Evolutionary conservation across 1,140 invertebrate species (phyloP).

Genomic region (Xylocopa sonorina): DNA sequence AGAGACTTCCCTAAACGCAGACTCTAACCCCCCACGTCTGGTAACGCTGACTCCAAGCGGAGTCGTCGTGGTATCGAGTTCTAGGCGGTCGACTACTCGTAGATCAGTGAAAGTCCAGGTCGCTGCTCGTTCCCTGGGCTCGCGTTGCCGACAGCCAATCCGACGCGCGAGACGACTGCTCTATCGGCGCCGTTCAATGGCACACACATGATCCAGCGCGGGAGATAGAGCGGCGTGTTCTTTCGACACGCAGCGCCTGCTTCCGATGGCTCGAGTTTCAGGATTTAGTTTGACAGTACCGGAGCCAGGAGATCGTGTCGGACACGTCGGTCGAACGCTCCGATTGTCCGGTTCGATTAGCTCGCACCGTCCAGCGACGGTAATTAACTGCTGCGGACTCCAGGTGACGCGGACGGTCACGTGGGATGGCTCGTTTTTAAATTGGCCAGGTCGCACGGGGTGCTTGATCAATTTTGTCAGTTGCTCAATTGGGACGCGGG

Average conservation of each 20-base stretch:
- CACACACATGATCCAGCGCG: neutral
- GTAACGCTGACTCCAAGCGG: neutral
- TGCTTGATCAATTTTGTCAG: too few species aligned
- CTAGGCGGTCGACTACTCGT: neutral
- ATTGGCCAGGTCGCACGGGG: too few species aligned
- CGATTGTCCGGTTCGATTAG: constrained; percentile 3
- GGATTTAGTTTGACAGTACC: constrained; percentile 11
- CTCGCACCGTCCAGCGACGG: neutral
- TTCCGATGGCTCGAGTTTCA: constrained; percentile 4
- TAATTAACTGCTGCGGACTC: neutral
- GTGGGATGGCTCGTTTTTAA: neutral
- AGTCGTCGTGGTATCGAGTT: neutral
- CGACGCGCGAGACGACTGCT: constrained; percentile 2
- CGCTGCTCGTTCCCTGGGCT: neutral
- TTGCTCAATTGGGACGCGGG: too few species aligned
- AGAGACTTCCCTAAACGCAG: too few species aligned
- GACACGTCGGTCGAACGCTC: neutral
- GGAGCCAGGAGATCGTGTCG: neutral
- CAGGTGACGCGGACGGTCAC: too few species aligned
- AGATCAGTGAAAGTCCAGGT: constrained; percentile 26
- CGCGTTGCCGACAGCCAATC: neutral
- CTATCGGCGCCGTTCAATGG: neutral
- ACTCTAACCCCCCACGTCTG: too few species aligned
- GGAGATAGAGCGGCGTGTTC: neutral
- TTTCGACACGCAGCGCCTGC: neutral